phyloP scores from a whole-genome alignment of 2,113 vertebrate genomes.

The Alosa alosa region DNA sequence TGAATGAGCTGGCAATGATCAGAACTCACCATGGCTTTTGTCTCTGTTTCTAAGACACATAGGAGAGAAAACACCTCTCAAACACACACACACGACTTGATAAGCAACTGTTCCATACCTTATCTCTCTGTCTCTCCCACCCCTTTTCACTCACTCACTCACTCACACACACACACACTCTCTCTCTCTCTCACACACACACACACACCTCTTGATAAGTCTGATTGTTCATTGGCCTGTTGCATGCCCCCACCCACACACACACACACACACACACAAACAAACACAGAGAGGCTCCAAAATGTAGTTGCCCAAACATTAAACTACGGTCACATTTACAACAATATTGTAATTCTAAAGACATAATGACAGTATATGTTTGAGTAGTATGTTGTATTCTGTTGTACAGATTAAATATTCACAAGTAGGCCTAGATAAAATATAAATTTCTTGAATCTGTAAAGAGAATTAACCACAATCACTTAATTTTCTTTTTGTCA shows the following conservation, averaged over 20 bases:
- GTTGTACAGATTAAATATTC: too few relatives aligned
- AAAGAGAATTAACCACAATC: too few relatives aligned
- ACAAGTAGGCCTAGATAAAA: too few relatives aligned
- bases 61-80: neutral
- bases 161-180: neutral
- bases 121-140: neutral
- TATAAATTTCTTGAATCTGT: too few relatives aligned
- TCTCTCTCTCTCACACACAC: neutral
- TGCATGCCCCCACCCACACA: neutral
- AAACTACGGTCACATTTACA: neutral
- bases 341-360: neutral
- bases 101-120: neutral
- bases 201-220: neutral
- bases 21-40: neutral
- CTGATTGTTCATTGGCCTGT: neutral
- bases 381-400: neutral
- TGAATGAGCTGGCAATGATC: neutral
- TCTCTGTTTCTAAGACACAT: neutral
- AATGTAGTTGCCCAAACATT: neutral
- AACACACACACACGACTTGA: neutral
- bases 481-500: too few relatives aligned
- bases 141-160: neutral
- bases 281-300: neutral
- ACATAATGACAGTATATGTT: neutral
- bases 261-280: neutral